Base-by-base conservation (phyloP, 2,113 vertebrate species). In the Pteruthius melanotis region DNA sequence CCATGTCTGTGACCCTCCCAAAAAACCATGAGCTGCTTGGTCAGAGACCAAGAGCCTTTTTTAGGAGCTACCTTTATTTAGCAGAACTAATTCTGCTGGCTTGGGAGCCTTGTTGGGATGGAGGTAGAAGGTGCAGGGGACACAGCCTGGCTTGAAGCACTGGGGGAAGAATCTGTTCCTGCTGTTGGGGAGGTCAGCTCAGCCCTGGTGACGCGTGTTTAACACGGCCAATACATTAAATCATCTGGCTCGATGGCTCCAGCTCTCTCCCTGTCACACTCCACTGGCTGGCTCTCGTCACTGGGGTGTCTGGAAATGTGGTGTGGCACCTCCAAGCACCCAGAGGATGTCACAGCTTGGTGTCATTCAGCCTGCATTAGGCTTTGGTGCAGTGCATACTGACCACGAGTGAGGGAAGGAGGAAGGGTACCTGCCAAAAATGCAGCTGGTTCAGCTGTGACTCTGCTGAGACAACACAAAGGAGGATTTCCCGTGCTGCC, bases 311-410 rank as follows among this genome's bases (percentile, higher is more conserved):
- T 13, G 75, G 57, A 82, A 59, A 97, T 45, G 75, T 10, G 3
- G 4, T 9, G 75, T 85, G 87, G 63, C 90, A 84, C 40, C 53
- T 59, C 65, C 14, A 56, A 19, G 75, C 2, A 12, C 75, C 18
- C 71, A 1, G 11, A 23, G 61, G 24, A 19, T 75, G 65, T 88
- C 71, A 68, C 89, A 54, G 68, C 64, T 76, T 22, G 79, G 23
- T 76, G 54, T 35, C 47, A 8, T 27, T 64, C 79, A 53, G 70
- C 54, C 76, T 78, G 68, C 42, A 6, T 70, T 57, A 63, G 68
- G 33, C 65, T 79, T 27, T 0, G 1, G 57, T 39, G 65, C 61
- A 42, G 77, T 3, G 1, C 2, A 1, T 7, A 2, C 49, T 66
- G 68, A 76, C 74, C 86, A 49, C 0, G 3, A 39, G 54, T 2